Evolutionary conservation across 2,797 vertebrate genomes (phyloP).

Genomic region (Mus caroli): DNA sequence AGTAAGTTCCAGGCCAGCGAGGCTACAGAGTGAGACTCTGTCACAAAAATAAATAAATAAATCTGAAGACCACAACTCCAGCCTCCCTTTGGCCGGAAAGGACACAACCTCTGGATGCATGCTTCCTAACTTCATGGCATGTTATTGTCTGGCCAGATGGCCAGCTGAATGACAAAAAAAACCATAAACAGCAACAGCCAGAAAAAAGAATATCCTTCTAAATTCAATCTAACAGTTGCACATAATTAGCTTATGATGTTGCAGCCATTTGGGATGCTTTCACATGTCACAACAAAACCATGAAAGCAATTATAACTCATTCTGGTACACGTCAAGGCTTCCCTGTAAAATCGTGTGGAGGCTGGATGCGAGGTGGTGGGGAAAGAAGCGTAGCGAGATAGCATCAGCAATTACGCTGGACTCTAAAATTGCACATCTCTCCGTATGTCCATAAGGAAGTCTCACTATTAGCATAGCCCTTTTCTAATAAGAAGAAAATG

Average conservation of each 20-base stretch:
- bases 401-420: slow-evolving; percentile 77
- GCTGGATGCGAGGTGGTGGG: slow-evolving; percentile 7
- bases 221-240: slow-evolving; percentile 70
- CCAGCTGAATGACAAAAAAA: slow-evolving; percentile 48
- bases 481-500: slow-evolving; percentile 73
- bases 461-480: slow-evolving; percentile 69
- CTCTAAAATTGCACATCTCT: slow-evolving; percentile 59
- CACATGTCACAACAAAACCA: slow-evolving; percentile 72
- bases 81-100: background rate
- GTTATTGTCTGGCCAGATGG: slow-evolving; percentile 60
- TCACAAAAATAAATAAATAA: background rate
- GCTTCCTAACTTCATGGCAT: background rate
- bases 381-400: slow-evolving; percentile 69
- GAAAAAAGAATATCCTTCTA: slow-evolving; percentile 65
- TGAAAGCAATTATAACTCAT: slow-evolving; percentile 70
- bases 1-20: background rate
- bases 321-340: slow-evolving; percentile 68
- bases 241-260: slow-evolving; percentile 76
- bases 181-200: slow-evolving; percentile 61
- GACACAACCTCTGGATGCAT: background rate
- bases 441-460: slow-evolving; percentile 59
- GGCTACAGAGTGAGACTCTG: background rate
- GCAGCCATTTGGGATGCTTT: slow-evolving; percentile 67
- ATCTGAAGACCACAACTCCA: background rate
- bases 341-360: background rate